A percentile compares a stretch with the other conserved stretches of the same genome.
phyloP scores from a whole-genome alignment of 2,888 invertebrate genomes.

The Trisateles emortualis region DNA sequence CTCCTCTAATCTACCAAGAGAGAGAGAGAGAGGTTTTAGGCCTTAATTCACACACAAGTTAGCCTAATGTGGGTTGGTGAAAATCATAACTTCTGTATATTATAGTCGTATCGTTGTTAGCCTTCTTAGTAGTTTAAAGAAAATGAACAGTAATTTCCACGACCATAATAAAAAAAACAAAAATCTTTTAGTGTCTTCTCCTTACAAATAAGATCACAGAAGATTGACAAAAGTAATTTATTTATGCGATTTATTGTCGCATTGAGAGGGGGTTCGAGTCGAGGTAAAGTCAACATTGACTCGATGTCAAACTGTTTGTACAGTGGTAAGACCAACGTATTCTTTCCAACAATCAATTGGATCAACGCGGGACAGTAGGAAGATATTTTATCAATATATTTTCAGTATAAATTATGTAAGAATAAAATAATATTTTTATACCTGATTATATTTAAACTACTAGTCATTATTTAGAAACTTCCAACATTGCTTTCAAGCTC shows the following conservation, averaged over 20 bases:
- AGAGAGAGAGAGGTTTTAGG: too few species aligned
- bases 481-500: too few species aligned
- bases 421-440: too few species aligned
- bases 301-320: slow-evolving; percentile 80
- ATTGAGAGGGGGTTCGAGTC: slow-evolving; percentile 57
- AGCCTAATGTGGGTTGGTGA: too few species aligned
- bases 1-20: too few species aligned
- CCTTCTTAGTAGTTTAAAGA: too few species aligned
- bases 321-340: slow-evolving; percentile 61
- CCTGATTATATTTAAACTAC: too few species aligned
- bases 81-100: too few species aligned
- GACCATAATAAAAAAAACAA: neutral
- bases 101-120: too few species aligned
- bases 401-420: neutral
- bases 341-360: slow-evolving; percentile 49
- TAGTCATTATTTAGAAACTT: too few species aligned
- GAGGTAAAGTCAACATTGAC: slow-evolving; percentile 78
- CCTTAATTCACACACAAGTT: too few species aligned
- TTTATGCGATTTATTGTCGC: slow-evolving; percentile 80
- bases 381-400: neutral
- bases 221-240: slow-evolving; percentile 83
- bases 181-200: neutral
- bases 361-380: slow-evolving; percentile 6
- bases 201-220: slow-evolving; percentile 69
- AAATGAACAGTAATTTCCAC: too few species aligned